Conservation (phyloP, 2,888 invertebrate genomes). For the Tineola bisselliella region DNA sequence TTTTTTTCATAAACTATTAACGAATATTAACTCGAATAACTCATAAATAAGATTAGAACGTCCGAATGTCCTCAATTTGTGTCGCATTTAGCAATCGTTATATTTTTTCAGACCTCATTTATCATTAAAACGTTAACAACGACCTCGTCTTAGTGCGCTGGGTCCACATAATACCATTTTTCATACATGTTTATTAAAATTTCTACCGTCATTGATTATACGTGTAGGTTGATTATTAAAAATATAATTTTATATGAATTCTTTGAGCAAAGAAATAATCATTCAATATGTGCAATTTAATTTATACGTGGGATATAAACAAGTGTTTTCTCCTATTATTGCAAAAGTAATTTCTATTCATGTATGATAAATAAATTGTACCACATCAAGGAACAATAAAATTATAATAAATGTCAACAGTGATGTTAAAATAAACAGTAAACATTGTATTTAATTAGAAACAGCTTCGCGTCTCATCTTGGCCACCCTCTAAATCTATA, state of each 20-base stretch:
- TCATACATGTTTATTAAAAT: constrained; percentile 15
- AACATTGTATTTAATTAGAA: not conserved
- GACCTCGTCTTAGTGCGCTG: constrained; percentile 28
- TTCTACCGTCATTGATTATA: constrained; percentile 17
- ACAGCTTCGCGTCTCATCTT: not conserved
- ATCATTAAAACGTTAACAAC: constrained; percentile 48
- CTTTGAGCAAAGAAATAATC: not conserved
- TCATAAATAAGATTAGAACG: constrained; percentile 51
- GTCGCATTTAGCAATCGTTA: constrained; percentile 50
- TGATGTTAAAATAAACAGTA: not conserved
- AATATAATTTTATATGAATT: not conserved
- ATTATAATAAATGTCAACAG: not conserved
- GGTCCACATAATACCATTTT: not conserved
- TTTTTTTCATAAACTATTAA: constrained; percentile 45
- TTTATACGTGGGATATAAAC: too few species aligned
- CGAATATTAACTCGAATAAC: constrained; percentile 48
- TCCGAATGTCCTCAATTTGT: constrained; percentile 50
- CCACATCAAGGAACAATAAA: not conserved
- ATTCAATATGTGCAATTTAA: too few species aligned
- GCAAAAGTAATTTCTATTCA: too few species aligned
- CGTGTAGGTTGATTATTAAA: constrained; percentile 6
- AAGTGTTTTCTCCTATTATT: too few species aligned
- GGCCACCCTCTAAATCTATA: not conserved
- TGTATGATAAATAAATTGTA: too few species aligned
- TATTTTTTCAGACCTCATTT: constrained; percentile 48